Conservation (phyloP, 2,888 invertebrate species). For the Eucriotettix oculatus region DNA sequence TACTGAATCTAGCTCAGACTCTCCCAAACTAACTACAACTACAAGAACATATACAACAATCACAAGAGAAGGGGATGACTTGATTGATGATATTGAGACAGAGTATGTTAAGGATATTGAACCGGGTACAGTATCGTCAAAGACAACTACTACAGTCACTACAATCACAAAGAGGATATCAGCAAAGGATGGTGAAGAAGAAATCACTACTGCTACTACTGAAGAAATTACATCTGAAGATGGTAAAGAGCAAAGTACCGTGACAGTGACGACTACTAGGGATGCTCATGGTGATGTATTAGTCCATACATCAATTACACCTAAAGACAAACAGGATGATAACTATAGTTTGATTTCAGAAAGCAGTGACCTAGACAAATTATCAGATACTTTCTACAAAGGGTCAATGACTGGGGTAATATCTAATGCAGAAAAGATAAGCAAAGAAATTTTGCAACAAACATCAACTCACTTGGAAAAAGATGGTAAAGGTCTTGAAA, state of each 20-base stretch:
- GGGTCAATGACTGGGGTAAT: background rate
- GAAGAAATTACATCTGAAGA: slow-evolving; percentile 34
- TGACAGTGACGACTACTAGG: slow-evolving; percentile 15
- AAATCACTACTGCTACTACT: slow-evolving; percentile 32
- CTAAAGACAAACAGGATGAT: background rate
- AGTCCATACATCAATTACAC: background rate
- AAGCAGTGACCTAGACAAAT: background rate
- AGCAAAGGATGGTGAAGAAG: slow-evolving; percentile 25
- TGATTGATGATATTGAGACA: background rate
- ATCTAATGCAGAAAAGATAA: background rate
- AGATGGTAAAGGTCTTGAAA: background rate
- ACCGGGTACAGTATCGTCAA: background rate
- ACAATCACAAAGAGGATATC: slow-evolving; percentile 2
- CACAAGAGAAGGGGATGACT: background rate
- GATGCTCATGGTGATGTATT: background rate
- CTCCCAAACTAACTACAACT: slow-evolving; percentile 2
- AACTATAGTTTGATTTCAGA: background rate
- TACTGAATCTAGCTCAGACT: background rate
- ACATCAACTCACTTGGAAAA: background rate
- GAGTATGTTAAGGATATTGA: background rate
- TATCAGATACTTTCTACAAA: background rate
- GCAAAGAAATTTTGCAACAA: background rate
- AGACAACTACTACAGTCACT: slow-evolving; percentile 5
- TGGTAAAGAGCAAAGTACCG: slow-evolving; percentile 18
- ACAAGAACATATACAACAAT: background rate